phyloP scores from a whole-genome alignment of 2,888 invertebrate species.

The Hypsopygia costalis region DNA sequence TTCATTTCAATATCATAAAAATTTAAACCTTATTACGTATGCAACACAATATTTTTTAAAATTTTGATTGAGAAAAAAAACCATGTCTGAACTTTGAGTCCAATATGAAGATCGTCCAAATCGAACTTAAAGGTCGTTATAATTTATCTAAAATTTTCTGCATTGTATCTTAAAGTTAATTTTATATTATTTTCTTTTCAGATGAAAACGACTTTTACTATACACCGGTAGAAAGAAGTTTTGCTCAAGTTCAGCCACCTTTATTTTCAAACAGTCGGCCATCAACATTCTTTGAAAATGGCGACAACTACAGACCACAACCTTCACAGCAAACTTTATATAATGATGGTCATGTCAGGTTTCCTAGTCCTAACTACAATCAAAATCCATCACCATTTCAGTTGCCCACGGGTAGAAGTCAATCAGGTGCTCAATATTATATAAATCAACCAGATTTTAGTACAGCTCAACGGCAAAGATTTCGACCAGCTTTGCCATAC shows the following conservation, averaged over 20 bases:
- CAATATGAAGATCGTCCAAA: too few species aligned
- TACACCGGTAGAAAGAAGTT: constrained; percentile 72
- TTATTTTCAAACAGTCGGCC: constrained; percentile 63
- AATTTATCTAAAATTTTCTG: too few species aligned
- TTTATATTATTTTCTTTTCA: constrained; percentile 46
- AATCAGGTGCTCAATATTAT: constrained; percentile 64
- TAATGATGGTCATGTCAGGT: constrained; percentile 57
- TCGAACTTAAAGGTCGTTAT: too few species aligned
- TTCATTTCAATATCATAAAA: too few species aligned
- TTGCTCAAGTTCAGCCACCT: constrained; percentile 76
- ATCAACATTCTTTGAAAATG: constrained; percentile 58
- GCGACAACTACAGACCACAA: constrained; percentile 55
- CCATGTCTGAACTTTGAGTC: too few species aligned
- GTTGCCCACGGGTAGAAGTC: constrained; percentile 71
- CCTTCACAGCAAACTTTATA: constrained; percentile 54
- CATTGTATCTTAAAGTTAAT: too few species aligned
- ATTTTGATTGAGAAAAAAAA: too few species aligned
- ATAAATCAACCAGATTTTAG: constrained; percentile 70
- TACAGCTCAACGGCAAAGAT: constrained; percentile 56
- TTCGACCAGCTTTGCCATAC: constrained; percentile 62
- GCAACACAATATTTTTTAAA: too few species aligned
- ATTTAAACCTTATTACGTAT: too few species aligned
- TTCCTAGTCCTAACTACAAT: constrained; percentile 71
- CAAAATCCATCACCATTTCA: constrained; percentile 75
- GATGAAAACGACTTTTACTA: constrained; percentile 72